A percentile compares a stretch with the other conserved stretches of the same genome.
phyloP scores from a whole-genome alignment of 2,888 invertebrate species.

The Brachyopa scutellaris region DNA sequence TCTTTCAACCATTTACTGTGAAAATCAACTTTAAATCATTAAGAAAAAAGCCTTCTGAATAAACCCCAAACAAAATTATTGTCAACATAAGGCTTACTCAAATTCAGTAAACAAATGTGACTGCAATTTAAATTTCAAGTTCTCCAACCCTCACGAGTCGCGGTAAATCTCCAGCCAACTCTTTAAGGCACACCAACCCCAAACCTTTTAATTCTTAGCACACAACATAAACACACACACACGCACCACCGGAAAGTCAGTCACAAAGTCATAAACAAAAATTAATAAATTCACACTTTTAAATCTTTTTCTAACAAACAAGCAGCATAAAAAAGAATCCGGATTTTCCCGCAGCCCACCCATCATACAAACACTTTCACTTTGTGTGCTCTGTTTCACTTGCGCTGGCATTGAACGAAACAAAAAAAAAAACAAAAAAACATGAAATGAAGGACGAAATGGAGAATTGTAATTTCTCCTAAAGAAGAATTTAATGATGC shows the following conservation, averaged over 20 bases:
- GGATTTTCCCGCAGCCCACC: neutral
- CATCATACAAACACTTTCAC: constrained; percentile 27
- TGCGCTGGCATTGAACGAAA: neutral
- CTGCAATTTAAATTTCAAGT: constrained; percentile 43
- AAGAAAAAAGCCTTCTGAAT: too few relatives aligned
- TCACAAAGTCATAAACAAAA: constrained; percentile 63
- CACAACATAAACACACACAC: neutral
- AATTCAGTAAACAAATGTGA: constrained; percentile 55
- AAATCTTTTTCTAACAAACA: constrained; percentile 65
- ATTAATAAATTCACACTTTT: constrained; percentile 72
- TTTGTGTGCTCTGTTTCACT: constrained; percentile 15
- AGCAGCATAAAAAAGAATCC: constrained; percentile 29
- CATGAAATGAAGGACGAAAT: constrained; percentile 23
- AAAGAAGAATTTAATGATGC: constrained; percentile 69
- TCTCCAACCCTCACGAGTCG: neutral
- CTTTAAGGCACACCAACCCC: constrained; percentile 5
- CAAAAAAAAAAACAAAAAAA: neutral
- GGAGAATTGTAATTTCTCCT: constrained; percentile 47
- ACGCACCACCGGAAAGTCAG: constrained; percentile 12
- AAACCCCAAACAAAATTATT: constrained; percentile 7
- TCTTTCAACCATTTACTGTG: too few relatives aligned
- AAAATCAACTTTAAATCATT: too few relatives aligned
- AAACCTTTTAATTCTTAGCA: neutral
- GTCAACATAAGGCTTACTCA: constrained; percentile 24
- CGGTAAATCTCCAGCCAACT: constrained; percentile 1